Evolutionary conservation across 2,888 invertebrate species (phyloP), one percentile per base, ranked within the genome.

Genomic region (Oxyteleia sp.): DNA sequence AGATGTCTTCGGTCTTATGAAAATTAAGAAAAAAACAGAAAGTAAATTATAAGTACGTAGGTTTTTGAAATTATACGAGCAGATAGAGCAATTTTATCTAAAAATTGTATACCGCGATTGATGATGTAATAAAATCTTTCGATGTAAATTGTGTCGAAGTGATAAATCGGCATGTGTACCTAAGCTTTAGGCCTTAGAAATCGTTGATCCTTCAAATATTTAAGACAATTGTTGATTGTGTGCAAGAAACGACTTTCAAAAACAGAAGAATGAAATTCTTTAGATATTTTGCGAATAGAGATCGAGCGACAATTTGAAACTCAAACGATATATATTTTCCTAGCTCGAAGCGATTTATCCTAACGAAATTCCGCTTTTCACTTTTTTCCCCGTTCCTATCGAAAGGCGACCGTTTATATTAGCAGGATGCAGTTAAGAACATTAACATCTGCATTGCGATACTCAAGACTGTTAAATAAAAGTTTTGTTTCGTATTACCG

Each of bases 121-220:
- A 23, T 26, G 2, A 26, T 13, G 26, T 51, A 84, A 63, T 23
- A 63, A 57, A 79, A 51, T 59, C 26, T 41, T 59, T 59, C n/a
- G 57, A 43, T 57, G 45, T 26, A 7, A 23, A 18, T 38, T 13
- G 32, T 32, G 11, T 57, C 38, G 32, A 32, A 47, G 15, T 32
- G 57, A 57, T 45, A 68, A 16, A 32, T 26, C 4, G 26, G 26
- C 26, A 26, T 87, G 87, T 87, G 91, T 91, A 91, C 89, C 89
- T 90, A 88, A 89, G 87, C 66, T 85, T 86, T 91, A 91, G 91
- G 91, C 91, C 90, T 91, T 91, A 90, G 91, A 85, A 87, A 86
- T 82, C 88, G 88, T 89, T 89, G 88, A 90, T 87, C 88, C 87
- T 86, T 89, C 84, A 90, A 82, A 88, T 89, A 84, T 91, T 87